Evolutionary conservation across 2,113 vertebrate genomes (phyloP).

Genomic region (Ptyas mucosa): DNA sequence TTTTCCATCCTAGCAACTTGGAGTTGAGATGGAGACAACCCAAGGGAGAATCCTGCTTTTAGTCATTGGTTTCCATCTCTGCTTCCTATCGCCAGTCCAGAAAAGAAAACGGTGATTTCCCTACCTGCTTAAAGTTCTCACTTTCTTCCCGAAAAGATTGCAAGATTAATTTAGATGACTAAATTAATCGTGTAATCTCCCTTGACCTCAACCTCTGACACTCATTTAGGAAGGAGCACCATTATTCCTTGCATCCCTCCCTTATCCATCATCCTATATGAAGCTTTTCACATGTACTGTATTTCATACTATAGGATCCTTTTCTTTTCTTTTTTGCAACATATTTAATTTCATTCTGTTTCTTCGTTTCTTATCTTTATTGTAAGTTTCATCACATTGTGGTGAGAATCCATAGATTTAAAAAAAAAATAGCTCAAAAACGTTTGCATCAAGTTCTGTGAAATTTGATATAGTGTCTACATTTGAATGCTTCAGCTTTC

Average conservation of each 20-base stretch:
- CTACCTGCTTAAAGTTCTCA: not conserved
- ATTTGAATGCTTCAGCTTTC: not conserved
- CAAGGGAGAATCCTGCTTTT: not conserved
- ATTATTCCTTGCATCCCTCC: not conserved
- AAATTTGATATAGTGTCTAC: not conserved
- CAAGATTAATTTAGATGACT: no score
- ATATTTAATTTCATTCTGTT: not conserved
- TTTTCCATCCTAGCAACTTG: not conserved
- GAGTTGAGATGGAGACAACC: not conserved
- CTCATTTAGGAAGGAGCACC: not conserved
- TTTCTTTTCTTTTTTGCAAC: not conserved
- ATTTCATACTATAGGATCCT: not conserved
- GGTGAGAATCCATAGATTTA: not conserved
- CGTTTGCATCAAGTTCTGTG: not conserved
- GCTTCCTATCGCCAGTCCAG: not conserved
- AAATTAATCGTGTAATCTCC: not conserved
- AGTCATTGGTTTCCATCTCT: not conserved
- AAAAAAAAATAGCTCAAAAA: not conserved
- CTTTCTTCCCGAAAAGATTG: not conserved
- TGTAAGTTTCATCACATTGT: not conserved
- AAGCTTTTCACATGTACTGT: not conserved
- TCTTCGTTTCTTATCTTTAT: not conserved
- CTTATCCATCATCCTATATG: not conserved
- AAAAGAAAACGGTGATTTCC: not conserved
- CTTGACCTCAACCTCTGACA: not conserved